Evolutionary conservation across 2,888 invertebrate species (phyloP).

Genomic region (Aphelenchoides bicaudatus): DNA sequence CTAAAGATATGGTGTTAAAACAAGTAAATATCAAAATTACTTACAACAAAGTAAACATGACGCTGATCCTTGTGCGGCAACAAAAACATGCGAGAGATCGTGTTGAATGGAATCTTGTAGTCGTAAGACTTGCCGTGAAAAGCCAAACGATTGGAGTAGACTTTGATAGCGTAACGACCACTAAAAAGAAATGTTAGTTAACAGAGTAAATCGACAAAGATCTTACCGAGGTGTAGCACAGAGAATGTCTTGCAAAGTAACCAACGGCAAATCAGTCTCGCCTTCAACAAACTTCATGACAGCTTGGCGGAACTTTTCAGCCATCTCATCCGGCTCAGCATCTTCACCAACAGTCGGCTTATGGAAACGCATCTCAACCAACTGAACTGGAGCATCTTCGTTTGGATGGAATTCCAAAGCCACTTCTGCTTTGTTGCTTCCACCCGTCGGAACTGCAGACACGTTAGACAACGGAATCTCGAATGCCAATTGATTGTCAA

Average conservation of each 20-base stretch:
- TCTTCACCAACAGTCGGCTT: conserved; percentile 75
- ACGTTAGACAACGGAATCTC: conserved; percentile 94
- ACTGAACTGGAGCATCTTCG: conserved; percentile 91
- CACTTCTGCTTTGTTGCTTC: conserved; percentile 93
- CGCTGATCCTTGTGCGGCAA: conserved; percentile 94
- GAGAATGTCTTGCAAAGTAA: conserved; percentile 90
- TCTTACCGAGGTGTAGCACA: conserved; percentile 89
- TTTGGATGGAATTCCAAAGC: conserved; percentile 83
- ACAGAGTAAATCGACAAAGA: conserved; percentile 5
- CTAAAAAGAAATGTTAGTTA: too few relatives aligned
- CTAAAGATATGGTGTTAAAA: conserved; percentile 12
- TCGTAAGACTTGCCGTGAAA: conserved; percentile 97
- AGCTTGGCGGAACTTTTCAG: conserved; percentile 81
- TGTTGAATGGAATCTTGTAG: conserved; percentile 97
- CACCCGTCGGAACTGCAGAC: conserved; percentile 74
- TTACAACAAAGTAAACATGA: conserved; percentile 96
- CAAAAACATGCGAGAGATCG: conserved; percentile 85
- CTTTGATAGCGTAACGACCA: conserved; percentile 92
- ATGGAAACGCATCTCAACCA: conserved; percentile 96
- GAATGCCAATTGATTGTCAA: conserved; percentile 69
- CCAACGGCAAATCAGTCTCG: conserved; percentile 91
- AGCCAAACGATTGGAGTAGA: conserved; percentile 84
- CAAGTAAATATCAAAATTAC: conserved; percentile 62
- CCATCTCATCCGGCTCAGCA: conserved; percentile 65
- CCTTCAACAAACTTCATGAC: conserved; percentile 89